Evolutionary conservation across 2,797 vertebrate species (phyloP).

Genomic region (Erethizon dorsatum): DNA sequence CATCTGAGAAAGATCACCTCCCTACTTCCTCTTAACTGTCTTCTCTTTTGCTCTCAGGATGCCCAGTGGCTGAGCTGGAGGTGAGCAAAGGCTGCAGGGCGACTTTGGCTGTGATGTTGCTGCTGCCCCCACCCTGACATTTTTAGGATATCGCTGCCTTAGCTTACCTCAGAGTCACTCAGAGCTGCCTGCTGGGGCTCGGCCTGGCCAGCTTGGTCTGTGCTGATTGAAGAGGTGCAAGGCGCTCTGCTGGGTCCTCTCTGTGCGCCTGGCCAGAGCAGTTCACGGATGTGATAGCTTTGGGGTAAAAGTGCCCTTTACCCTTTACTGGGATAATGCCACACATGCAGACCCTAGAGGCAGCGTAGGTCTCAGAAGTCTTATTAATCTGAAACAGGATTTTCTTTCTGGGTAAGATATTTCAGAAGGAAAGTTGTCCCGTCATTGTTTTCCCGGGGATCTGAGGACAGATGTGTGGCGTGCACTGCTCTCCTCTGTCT

Average conservation of each 20-base stretch:
- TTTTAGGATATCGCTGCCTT: not conserved
- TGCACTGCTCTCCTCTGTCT: not conserved
- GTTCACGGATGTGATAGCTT: not conserved
- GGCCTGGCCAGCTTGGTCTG: not conserved
- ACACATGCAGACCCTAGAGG: not conserved
- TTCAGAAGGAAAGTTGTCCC: conserved; percentile 2
- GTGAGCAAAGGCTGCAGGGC: not conserved
- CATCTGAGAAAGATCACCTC: not conserved
- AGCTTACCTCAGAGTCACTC: conserved; percentile 26
- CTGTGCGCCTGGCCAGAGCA: not conserved
- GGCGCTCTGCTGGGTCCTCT: not conserved
- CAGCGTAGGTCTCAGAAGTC: not conserved
- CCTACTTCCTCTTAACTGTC: not conserved
- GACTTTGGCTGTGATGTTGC: not conserved
- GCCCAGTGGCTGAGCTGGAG: conserved; percentile 3
- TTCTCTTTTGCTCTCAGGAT: not conserved
- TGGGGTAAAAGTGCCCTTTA: conserved; percentile 17
- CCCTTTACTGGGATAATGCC: not conserved
- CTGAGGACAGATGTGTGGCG: not conserved
- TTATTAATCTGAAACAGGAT: not conserved
- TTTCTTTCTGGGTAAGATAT: not conserved
- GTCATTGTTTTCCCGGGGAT: conserved; percentile 13
- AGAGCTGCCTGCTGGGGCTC: conserved; percentile 5
- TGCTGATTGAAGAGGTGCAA: not conserved
- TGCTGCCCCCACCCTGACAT: not conserved